Evolutionary conservation across 2,888 invertebrate species (phyloP), one percentile per base, ranked within the genome.

Genomic region (Scelioninae gen. 1): DNA sequence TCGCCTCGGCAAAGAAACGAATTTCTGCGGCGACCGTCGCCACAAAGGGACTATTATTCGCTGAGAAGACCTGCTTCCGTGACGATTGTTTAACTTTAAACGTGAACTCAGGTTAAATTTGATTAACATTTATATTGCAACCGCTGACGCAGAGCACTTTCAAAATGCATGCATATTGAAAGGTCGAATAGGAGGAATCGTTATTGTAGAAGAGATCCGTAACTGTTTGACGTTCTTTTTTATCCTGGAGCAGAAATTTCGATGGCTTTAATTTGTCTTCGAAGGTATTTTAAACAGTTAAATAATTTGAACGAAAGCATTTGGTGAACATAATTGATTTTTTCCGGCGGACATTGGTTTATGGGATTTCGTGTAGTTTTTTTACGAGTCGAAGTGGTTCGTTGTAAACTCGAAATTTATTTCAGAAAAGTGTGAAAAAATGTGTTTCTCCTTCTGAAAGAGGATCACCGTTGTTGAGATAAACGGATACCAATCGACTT

Each of bases 111-210:
- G 47, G 63, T 71, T 76, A 83, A 83, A 83, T 83, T 83, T 79
- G 83, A 83, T 83, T 83, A 83, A 79, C 83, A 83, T 83, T 83
- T 83, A 83, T 83, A 83, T 83, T 83, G 78, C 83, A 76, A 43
- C 75, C 32, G 68, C 51, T 55, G 60, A 63, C 75, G 62, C 60
- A 38, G 75, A 65, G 79, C 66, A 49, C 76, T 76, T 69, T 75
- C 55, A 65, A 63, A 76, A 76, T 76, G 76, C 75, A 83, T 83
- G 83, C 83, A 83, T 79, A 83, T 83, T 83, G 83, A 83, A 75
- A 75, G 60, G 68, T 32, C 69, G 69, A 75, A 72, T 65, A 45
- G 69, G 75, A 75, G 78, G 69, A 75, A 79, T 63, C 82, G 68
- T 71, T 78, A 69, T 71, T 69, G 78, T 34, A 43, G 38, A 11